Percentiles rank a stretch among this genome's conserved stretches.
These are phyloP conservation scores for Cottus gobio DNA, from an alignment of 2,113 vertebrate genomes.

Conservation along the genomic window DNA sequence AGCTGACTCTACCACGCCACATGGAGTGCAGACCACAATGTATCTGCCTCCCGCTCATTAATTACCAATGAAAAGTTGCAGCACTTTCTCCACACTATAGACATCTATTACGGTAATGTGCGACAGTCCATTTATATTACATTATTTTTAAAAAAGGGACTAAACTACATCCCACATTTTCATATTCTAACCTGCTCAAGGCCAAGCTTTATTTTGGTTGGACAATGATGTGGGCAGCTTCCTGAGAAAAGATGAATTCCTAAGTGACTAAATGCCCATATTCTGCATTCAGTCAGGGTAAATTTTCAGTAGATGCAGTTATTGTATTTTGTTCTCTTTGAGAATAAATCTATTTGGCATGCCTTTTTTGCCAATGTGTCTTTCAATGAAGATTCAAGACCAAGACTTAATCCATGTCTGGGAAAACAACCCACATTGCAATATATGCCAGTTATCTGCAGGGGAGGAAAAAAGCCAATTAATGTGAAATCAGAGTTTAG, in stretches of 20 bases:
- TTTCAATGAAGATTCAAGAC: not conserved
- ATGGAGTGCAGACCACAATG: conserved; percentile 25
- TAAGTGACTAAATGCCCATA: not conserved
- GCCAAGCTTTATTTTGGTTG: not conserved
- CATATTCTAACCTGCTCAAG: not conserved
- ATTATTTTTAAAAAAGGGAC: not conserved
- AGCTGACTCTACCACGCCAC: conserved; percentile 26
- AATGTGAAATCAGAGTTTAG: not conserved
- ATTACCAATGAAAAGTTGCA: conserved; percentile 62
- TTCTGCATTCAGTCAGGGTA: not conserved
- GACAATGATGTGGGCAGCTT: conserved; percentile 5
- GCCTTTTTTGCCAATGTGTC: not conserved
- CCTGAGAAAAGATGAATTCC: not conserved
- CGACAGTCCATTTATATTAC: not conserved
- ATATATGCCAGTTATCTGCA: not conserved
- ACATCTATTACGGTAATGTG: not conserved
- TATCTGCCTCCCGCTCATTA: conserved; percentile 46
- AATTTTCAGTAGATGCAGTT: not conserved
- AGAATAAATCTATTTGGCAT: not conserved
- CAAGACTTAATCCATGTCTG: conserved; percentile 10
- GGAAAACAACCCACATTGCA: not conserved
- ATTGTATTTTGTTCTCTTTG: not conserved
- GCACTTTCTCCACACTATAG: conserved; percentile 33
- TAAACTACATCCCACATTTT: not conserved
- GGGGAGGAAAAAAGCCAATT: not conserved